Evolutionary conservation across 2,113 vertebrate species (phyloP).

Genomic region (Anthoscopus minutus): DNA sequence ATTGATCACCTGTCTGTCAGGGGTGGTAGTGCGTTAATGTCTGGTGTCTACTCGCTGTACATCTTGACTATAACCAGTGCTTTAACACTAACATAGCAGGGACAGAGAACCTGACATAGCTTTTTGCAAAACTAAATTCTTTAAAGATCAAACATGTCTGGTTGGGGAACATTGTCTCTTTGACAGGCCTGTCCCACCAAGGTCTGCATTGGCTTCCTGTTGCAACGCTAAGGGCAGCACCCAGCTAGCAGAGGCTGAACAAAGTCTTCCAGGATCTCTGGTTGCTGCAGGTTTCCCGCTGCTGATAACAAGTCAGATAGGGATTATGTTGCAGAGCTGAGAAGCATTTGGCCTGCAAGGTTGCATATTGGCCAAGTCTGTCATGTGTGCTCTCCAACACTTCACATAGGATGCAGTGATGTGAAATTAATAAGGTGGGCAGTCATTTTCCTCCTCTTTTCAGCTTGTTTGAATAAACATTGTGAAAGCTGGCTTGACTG

Average conservation of each 20-base stretch:
- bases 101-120: not conserved
- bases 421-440: not conserved
- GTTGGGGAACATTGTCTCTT: not conserved
- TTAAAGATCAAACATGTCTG: not conserved
- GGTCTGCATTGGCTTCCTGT: fast-evolving
- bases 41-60: not conserved
- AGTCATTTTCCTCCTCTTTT: not conserved
- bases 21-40: not conserved
- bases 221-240: not conserved
- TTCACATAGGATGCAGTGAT: not conserved
- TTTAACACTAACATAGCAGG: not conserved
- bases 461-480: not conserved
- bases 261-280: not conserved
- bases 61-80: not conserved
- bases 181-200: not conserved
- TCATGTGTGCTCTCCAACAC: not conserved
- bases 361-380: not conserved
- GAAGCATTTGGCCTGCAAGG: not conserved
- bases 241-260: not conserved
- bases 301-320: not conserved
- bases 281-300: not conserved
- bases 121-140: not conserved
- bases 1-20: not conserved
- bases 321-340: not conserved
- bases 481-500: not conserved